phyloP scores from a whole-genome alignment of 2,888 invertebrate species.

The Magallana nippona region DNA sequence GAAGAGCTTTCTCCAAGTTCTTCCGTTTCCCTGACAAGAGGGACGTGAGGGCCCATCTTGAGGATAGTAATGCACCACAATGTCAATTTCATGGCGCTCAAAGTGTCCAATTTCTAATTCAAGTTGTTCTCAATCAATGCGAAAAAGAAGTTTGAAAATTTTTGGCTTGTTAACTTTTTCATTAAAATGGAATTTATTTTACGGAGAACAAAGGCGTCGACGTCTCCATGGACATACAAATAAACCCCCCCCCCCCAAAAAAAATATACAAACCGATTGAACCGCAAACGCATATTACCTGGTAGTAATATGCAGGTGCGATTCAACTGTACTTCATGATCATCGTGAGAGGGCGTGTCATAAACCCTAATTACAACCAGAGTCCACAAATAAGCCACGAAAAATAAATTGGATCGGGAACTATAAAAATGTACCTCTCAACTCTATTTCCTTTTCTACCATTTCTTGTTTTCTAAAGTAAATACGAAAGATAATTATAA shows the following conservation, averaged over 20 bases:
- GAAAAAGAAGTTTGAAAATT: neutral
- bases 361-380: constrained; percentile 15
- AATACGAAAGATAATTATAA: constrained; percentile 22
- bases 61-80: constrained; percentile 11
- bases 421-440: constrained; percentile 11
- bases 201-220: neutral
- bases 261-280: neutral
- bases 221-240: neutral
- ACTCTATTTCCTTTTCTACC: constrained; percentile 30
- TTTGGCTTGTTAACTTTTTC: constrained; percentile 1
- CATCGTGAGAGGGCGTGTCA: constrained; percentile 14
- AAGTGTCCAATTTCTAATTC: neutral
- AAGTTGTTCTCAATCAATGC: neutral
- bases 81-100: neutral
- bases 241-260: neutral
- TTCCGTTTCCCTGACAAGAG: constrained; percentile 16
- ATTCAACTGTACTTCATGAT: neutral
- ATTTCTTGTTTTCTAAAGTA: constrained; percentile 32
- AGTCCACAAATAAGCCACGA: constrained; percentile 23
- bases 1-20: constrained; percentile 10
- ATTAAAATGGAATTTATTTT: constrained; percentile 24
- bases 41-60: neutral
- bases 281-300: neutral
- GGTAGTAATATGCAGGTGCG: constrained; percentile 26
- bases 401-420: constrained; percentile 23